Conservation (phyloP, 2,888 invertebrate genomes). For the Anorthoa munda region DNA sequence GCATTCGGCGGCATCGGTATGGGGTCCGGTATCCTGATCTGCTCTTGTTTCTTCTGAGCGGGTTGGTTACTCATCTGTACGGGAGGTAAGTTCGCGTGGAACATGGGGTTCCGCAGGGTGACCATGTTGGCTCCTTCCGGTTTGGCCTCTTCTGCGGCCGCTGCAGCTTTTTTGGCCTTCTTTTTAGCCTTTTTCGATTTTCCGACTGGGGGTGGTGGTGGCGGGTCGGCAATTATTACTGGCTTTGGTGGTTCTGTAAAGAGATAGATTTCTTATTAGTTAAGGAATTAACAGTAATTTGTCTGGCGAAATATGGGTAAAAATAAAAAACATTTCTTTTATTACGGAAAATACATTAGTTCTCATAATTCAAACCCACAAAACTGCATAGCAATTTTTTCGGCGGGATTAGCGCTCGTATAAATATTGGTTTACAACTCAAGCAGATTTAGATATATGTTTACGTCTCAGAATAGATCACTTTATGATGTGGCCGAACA, state of each 20-base stretch:
- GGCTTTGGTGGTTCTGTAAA: constrained; percentile 82
- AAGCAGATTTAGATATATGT: too few species aligned
- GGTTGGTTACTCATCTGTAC: constrained; percentile 79
- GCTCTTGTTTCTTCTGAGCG: constrained; percentile 79
- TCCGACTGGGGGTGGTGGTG: constrained; percentile 70
- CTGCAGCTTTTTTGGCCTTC: constrained; percentile 86
- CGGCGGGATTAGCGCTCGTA: too few species aligned
- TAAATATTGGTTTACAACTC: too few species aligned
- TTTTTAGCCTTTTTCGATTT: constrained; percentile 89
- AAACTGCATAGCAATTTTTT: too few species aligned
- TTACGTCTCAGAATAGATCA: too few species aligned
- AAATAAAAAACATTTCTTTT: too few species aligned
- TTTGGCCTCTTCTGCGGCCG: constrained; percentile 79
- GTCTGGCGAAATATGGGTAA: too few species aligned
- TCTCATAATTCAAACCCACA: too few species aligned
- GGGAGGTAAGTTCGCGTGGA: constrained; percentile 91
- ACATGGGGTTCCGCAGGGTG: constrained; percentile 95
- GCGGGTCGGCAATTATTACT: constrained; percentile 76
- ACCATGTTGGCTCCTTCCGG: constrained; percentile 92
- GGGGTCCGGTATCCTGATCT: constrained; percentile 85
- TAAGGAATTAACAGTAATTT: too few species aligned
- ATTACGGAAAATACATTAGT: too few species aligned
- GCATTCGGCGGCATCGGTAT: constrained; percentile 88
- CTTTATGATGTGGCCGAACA: too few species aligned
- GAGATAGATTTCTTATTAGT: not conserved